Evolutionary conservation across 1,140 invertebrate species (phyloP).

Genomic region (Drosophila chauvacae): DNA sequence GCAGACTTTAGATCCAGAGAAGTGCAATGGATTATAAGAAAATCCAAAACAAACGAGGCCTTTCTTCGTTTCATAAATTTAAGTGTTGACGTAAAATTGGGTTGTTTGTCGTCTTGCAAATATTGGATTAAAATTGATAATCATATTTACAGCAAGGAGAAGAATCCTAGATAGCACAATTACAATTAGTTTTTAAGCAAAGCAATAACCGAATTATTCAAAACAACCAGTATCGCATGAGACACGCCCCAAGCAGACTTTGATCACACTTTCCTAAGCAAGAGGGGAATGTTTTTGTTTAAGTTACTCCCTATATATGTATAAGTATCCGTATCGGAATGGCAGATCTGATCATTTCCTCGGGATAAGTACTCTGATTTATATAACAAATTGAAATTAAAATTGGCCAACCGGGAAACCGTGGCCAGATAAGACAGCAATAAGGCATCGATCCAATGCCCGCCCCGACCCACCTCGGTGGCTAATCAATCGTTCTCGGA

Average conservation of each 20-base stretch:
- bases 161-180: not conserved
- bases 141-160: not conserved
- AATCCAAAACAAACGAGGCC: slow-evolving; percentile 3
- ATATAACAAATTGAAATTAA: slow-evolving; percentile 51
- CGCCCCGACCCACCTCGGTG: slow-evolving; percentile 2
- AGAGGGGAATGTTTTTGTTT: slow-evolving; percentile 17
- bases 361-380: slow-evolving; percentile 34
- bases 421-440: slow-evolving; percentile 48
- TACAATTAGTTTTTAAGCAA: not conserved
- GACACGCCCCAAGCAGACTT: slow-evolving; percentile 16
- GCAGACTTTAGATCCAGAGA: slow-evolving; percentile 31
- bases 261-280: slow-evolving; percentile 3
- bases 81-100: not conserved
- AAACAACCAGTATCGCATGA: not conserved
- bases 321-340: slow-evolving; percentile 14
- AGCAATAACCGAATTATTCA: not conserved
- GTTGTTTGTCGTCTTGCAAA: not conserved
- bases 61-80: not conserved
- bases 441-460: slow-evolving; percentile 27
- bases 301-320: slow-evolving; percentile 5
- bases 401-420: slow-evolving; percentile 18
- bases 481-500: slow-evolving; percentile 39
- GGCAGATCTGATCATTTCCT: slow-evolving; percentile 31
- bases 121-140: too few relatives aligned
- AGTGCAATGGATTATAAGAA: slow-evolving; percentile 9